These are phyloP conservation scores for Bagarius yarrelli DNA, from an alignment of 2,113 vertebrate genomes.

Conservation along the genomic window DNA sequence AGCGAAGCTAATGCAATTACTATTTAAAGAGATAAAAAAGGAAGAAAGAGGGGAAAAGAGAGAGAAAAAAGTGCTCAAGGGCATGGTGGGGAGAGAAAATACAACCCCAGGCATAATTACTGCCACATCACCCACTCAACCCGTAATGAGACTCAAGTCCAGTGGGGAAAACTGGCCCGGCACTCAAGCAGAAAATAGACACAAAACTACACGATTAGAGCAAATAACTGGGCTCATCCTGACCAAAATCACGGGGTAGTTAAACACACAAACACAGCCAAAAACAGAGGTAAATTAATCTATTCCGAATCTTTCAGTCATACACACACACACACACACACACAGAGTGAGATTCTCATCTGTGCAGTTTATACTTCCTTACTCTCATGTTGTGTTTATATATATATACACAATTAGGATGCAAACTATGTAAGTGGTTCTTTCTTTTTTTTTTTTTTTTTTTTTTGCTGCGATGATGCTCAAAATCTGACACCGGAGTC, in stretches of 20 bases:
- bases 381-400: no score
- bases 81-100: background rate
- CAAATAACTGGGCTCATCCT: constrained; percentile 35
- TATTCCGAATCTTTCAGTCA: background rate
- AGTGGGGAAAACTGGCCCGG: constrained; percentile 14
- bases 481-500: constrained; percentile 41
- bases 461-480: background rate
- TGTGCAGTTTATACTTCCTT: background rate
- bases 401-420: background rate
- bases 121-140: constrained; percentile 34
- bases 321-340: no score
- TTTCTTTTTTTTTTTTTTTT: background rate
- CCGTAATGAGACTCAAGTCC: constrained; percentile 18
- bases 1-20: constrained; percentile 4
- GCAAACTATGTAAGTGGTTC: background rate
- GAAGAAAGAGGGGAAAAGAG: constrained; percentile 3
- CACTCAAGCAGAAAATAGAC: constrained; percentile 39
- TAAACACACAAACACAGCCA: constrained; percentile 34
- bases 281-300: constrained; percentile 22
- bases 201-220: constrained; percentile 30
- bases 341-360: no score
- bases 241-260: constrained; percentile 2
- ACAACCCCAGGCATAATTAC: constrained; percentile 34
- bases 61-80: constrained; percentile 7
- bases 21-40: background rate